Percentiles rank a stretch among this genome's conserved stretches.
Evolutionary conservation across 2,113 vertebrate species (phyloP).

Genomic region (Aplodontia rufa): DNA sequence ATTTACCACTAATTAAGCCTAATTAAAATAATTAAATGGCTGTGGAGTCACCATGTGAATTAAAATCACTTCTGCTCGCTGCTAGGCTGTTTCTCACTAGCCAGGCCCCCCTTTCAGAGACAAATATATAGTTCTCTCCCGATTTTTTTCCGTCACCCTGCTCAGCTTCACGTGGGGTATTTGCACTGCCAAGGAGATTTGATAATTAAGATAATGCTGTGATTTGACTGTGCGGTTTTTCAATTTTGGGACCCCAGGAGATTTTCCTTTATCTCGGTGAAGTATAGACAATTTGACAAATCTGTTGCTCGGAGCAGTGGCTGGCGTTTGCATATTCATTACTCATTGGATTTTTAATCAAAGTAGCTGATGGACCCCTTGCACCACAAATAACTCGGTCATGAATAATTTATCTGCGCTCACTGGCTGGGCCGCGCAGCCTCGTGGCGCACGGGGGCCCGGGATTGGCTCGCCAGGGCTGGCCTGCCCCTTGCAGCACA

Average conservation of each 20-base stretch:
- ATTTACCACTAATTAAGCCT: constrained; percentile 97
- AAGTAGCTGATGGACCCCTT: constrained; percentile 86
- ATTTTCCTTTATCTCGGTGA: constrained; percentile 88
- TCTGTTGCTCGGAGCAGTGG: constrained; percentile 85
- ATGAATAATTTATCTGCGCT: constrained; percentile 90
- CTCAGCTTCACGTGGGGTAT: constrained; percentile 14
- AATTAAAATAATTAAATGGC: constrained; percentile 98
- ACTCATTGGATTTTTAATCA: constrained; percentile 92
- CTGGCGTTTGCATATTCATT: constrained; percentile 91
- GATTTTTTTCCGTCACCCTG: neutral
- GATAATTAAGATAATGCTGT: constrained; percentile 86
- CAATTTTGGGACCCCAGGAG: constrained; percentile 87
- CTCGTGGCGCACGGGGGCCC: constrained; percentile 80
- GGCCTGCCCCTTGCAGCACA: constrained; percentile 89
- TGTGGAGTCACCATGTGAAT: constrained; percentile 89
- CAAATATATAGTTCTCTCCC: constrained; percentile 50
- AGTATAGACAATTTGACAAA: constrained; percentile 92
- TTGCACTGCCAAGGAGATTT: constrained; percentile 77
- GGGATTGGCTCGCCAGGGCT: constrained; percentile 82
- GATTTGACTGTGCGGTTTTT: constrained; percentile 84
- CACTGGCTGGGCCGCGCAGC: constrained; percentile 82
- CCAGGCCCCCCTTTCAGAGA: constrained; percentile 32
- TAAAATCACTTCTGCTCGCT: constrained; percentile 83
- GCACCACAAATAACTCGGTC: constrained; percentile 79
- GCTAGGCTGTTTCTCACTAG: constrained; percentile 64